A percentile compares a stretch with the other conserved stretches of the same genome.
phyloP scores from a whole-genome alignment of 2,113 vertebrate species.

The Odontophorus gujanensis region DNA sequence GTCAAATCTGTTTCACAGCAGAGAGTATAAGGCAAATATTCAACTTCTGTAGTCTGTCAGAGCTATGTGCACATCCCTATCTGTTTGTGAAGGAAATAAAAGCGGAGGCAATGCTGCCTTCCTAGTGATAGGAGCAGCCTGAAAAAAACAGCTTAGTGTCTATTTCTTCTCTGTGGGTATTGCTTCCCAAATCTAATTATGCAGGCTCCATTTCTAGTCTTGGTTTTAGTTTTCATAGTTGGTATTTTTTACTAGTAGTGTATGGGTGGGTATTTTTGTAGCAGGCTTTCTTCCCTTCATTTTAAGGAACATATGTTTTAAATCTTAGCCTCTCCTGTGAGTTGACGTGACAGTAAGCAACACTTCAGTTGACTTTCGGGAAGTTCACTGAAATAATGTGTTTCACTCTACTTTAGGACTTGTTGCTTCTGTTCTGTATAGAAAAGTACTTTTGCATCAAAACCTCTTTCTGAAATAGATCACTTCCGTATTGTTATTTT shows the following conservation, averaged over 20 bases:
- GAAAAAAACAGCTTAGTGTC: not conserved
- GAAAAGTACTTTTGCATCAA: not conserved
- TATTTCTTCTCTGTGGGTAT: not conserved
- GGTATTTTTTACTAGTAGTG: not conserved
- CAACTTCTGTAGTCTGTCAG: not conserved
- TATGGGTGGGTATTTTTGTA: not conserved
- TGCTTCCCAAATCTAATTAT: not conserved
- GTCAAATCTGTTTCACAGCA: not conserved
- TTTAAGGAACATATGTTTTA: not conserved
- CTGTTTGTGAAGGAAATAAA: not conserved
- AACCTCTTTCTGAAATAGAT: not conserved
- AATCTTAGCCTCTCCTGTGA: not conserved
- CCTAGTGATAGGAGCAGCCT: not conserved
- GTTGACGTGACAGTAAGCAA: not conserved
- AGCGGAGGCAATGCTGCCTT: not conserved
- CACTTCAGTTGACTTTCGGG: not conserved
- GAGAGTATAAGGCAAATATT: not conserved
- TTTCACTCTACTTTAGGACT: not conserved
- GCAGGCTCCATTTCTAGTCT: not conserved
- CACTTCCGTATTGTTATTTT: not conserved
- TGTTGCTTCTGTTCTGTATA: not conserved
- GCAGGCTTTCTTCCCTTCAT: not conserved
- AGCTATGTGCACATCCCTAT: not conserved
- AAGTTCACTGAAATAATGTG: not conserved
- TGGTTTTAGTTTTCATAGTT: not conserved